phyloP scores from a whole-genome alignment of 2,113 vertebrate genomes.

The Odocoileus hemionus region DNA sequence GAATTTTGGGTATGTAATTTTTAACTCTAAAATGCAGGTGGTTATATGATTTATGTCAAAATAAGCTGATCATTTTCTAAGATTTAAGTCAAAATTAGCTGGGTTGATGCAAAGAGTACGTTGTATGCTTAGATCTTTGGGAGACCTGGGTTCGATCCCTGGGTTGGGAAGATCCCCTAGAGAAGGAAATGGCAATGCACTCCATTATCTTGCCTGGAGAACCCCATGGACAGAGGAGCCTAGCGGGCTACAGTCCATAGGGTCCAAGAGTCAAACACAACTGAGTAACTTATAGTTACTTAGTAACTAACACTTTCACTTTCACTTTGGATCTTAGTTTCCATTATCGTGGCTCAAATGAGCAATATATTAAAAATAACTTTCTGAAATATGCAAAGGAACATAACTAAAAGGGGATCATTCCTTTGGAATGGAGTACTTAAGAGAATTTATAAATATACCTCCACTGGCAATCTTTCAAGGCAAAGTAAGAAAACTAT shows the following conservation, averaged over 20 bases:
- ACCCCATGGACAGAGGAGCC: neutral
- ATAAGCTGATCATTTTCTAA: slow-evolving; percentile 17
- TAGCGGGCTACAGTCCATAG: neutral
- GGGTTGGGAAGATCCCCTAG: neutral
- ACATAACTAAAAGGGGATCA: neutral
- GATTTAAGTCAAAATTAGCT: neutral
- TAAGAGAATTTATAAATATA: neutral
- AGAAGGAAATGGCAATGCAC: neutral
- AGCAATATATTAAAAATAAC: neutral
- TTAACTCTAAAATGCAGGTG: slow-evolving; percentile 16
- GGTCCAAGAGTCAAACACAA: neutral
- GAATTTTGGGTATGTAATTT: neutral
- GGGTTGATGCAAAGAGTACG: neutral
- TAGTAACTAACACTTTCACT: neutral
- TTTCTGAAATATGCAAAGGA: neutral
- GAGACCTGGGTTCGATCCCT: neutral
- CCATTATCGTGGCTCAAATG: neutral
- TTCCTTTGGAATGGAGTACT: neutral
- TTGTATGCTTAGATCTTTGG: neutral
- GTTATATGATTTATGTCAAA: neutral
- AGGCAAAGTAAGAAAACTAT: slow-evolving; percentile 5
- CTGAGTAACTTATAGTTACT: neutral
- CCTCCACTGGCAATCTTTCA: neutral
- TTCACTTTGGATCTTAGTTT: neutral
- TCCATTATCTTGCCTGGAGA: neutral